A percentile compares a stretch with the other conserved stretches of the same genome.
phyloP scores from a whole-genome alignment of 2,888 invertebrate species.

The Peribatodes rhomboidaria region DNA sequence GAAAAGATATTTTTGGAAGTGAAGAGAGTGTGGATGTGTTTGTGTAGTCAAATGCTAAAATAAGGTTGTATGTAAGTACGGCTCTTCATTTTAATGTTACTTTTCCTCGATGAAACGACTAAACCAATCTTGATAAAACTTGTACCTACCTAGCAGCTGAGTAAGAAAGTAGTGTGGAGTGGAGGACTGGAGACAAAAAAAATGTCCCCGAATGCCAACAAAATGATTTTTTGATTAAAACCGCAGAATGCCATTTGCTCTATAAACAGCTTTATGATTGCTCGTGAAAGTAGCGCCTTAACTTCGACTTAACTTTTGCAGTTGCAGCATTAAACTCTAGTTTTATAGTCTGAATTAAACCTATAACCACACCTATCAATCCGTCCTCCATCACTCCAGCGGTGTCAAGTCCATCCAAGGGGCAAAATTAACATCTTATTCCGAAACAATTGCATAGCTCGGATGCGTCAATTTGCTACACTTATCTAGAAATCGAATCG shows the following conservation, averaged over 20 bases:
- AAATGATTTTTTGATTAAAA: background rate
- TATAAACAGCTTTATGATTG: background rate
- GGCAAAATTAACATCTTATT: constrained; percentile 3
- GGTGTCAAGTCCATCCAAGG: constrained; percentile 14
- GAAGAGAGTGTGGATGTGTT: too few species aligned
- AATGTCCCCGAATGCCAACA: too few species aligned
- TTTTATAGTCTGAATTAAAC: constrained; percentile 16
- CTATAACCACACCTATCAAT: constrained; percentile 8
- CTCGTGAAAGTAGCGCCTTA: background rate
- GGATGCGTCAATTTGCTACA: constrained; percentile 13
- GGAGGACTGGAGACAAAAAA: too few species aligned
- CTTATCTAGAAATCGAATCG: background rate
- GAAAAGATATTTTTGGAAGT: too few species aligned
- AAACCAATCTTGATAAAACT: too few species aligned
- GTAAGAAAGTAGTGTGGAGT: too few species aligned
- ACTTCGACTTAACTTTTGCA: constrained; percentile 42
- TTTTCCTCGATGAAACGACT: too few species aligned
- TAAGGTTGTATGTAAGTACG: too few species aligned
- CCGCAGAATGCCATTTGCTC: background rate
- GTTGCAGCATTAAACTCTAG: constrained; percentile 31
- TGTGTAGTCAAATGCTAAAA: too few species aligned
- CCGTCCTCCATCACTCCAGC: background rate
- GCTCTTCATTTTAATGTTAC: too few species aligned
- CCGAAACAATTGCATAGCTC: constrained; percentile 23
- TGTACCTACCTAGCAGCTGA: too few species aligned